Evolutionary conservation across 2,888 invertebrate species (phyloP).

Genomic region (Andrena flavipes): DNA sequence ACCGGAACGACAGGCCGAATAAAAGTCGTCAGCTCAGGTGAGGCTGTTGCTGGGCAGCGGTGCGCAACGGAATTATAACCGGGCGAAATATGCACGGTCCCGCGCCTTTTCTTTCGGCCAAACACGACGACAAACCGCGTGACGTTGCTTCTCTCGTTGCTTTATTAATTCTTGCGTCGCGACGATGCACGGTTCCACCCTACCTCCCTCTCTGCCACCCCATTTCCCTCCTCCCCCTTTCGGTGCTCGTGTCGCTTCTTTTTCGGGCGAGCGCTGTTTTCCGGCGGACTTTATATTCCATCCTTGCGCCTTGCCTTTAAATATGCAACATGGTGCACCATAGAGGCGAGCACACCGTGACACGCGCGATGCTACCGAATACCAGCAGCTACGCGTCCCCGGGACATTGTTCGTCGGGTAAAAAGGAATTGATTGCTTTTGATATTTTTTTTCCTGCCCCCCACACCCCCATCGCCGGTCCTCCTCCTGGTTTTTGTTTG

Average conservation of each 20-base stretch:
- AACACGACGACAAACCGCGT: slow-evolving; percentile 50
- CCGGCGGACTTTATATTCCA: slow-evolving; percentile 56
- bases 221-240: neutral
- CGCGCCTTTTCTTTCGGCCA: slow-evolving; percentile 44
- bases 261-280: slow-evolving; percentile 34
- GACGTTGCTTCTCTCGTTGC: slow-evolving; percentile 45
- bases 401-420: slow-evolving; percentile 47
- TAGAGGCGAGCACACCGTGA: slow-evolving; percentile 33
- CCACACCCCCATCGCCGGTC: too few relatives aligned
- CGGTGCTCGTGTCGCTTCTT: neutral
- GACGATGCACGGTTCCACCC: neutral
- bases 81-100: slow-evolving; percentile 11
- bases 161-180: slow-evolving; percentile 59
- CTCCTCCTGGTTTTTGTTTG: neutral
- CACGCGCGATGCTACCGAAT: slow-evolving; percentile 27
- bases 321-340: slow-evolving; percentile 54
- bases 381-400: slow-evolving; percentile 2
- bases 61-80: slow-evolving; percentile 55
- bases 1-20: slow-evolving; percentile 39
- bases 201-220: neutral
- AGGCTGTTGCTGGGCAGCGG: slow-evolving; percentile 30
- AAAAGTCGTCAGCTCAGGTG: slow-evolving; percentile 57
- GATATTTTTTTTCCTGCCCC: neutral
- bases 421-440: slow-evolving; percentile 64
- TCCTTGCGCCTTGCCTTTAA: slow-evolving; percentile 51